These are phyloP conservation scores for Sarcophaga bullata DNA, from an alignment of 1,140 invertebrate species.

Conservation along the genomic window DNA sequence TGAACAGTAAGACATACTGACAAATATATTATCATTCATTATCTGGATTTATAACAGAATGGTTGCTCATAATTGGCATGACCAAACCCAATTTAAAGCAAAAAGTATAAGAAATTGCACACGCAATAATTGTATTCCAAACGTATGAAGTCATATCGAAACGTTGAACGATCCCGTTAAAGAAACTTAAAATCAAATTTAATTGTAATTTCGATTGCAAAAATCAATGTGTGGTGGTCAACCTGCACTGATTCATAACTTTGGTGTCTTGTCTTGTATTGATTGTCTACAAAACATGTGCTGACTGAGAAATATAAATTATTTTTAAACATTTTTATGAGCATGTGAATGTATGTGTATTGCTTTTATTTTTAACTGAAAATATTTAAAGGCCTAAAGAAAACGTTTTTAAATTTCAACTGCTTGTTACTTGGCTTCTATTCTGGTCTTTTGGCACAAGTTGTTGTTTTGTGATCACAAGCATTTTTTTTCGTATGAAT, in stretches of 20 bases:
- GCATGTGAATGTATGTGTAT: background rate
- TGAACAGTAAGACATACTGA: constrained; percentile 11
- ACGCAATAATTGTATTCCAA: background rate
- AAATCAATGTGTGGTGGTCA: background rate
- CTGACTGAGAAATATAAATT: background rate
- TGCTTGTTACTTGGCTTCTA: too few species aligned
- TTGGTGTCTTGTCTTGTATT: too few species aligned
- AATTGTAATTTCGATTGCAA: constrained; percentile 13
- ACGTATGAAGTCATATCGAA: background rate
- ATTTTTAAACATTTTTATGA: background rate
- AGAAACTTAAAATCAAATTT: background rate
- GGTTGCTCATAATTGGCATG: background rate
- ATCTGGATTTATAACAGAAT: constrained; percentile 24
- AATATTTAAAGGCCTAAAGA: constrained; percentile 16
- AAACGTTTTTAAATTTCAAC: background rate
- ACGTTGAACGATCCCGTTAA: background rate
- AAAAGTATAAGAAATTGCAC: background rate
- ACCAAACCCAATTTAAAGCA: background rate
- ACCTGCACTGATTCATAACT: too few species aligned
- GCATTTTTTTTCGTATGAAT: background rate
- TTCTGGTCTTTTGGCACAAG: background rate
- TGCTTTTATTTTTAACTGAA: background rate
- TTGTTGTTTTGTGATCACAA: background rate
- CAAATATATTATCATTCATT: constrained; percentile 28
- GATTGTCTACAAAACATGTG: background rate